Evolutionary conservation across 1,140 invertebrate genomes (phyloP).

Genomic region (Cyclargus thomasi): DNA sequence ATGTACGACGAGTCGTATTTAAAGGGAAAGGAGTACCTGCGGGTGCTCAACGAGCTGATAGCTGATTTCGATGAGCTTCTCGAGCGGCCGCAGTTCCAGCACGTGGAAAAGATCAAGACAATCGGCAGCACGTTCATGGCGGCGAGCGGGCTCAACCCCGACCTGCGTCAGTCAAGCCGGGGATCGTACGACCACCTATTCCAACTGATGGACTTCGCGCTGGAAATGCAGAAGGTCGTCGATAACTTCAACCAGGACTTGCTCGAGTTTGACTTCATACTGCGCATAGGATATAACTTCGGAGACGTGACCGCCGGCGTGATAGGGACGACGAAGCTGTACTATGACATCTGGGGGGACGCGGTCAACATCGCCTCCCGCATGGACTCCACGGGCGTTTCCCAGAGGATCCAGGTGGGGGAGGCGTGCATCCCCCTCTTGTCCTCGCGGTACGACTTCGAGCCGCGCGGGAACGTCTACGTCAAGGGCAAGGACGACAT

Average conservation of each 20-base stretch:
- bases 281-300: conserved; percentile 89
- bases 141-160: conserved; percentile 92
- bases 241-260: conserved; percentile 92
- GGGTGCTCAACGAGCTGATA: conserved; percentile 95
- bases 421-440: conserved; percentile 83
- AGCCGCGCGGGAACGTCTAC: conserved; percentile 89
- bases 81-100: conserved; percentile 86
- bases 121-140: conserved; percentile 99
- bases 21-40: conserved; percentile 92
- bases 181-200: conserved; percentile 87
- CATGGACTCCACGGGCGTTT: conserved; percentile 95
- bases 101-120: conserved; percentile 98
- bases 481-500: conserved; percentile 97
- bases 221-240: conserved; percentile 90
- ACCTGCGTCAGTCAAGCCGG: conserved; percentile 77
- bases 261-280: conserved; percentile 91
- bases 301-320: conserved; percentile 97
- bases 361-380: conserved; percentile 97
- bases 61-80: conserved; percentile 96
- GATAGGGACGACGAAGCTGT: conserved; percentile 95
- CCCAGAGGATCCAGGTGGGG: conserved; percentile 90
- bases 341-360: conserved; percentile 99
- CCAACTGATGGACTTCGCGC: conserved; percentile 90
- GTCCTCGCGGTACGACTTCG: conserved; percentile 83
- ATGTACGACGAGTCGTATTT: conserved; percentile 97